These are phyloP conservation scores for Pasiphila rectangulata DNA, from an alignment of 2,888 invertebrate genomes.

Conservation along the genomic window DNA sequence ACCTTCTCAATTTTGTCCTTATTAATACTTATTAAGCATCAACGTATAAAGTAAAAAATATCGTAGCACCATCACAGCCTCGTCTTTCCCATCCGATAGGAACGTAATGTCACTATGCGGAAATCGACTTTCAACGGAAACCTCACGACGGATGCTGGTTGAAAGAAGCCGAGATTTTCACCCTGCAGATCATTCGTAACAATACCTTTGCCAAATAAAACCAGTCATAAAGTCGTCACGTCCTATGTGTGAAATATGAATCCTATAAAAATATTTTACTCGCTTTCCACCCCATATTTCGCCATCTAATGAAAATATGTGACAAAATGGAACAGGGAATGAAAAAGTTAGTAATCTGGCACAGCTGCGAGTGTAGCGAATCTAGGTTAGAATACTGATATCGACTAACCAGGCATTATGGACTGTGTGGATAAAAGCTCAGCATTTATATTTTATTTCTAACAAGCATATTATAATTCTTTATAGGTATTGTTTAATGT, in stretches of 20 bases:
- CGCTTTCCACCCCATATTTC: slow-evolving; percentile 37
- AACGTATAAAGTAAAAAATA: too few species aligned
- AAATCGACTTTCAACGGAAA: slow-evolving; percentile 2
- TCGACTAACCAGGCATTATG: slow-evolving; percentile 29
- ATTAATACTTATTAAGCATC: not conserved
- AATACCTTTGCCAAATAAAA: slow-evolving; percentile 22
- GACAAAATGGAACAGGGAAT: slow-evolving; percentile 39
- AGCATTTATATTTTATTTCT: not conserved
- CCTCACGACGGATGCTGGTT: slow-evolving; percentile 4
- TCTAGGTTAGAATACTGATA: slow-evolving; percentile 31
- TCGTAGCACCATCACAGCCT: not conserved
- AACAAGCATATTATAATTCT: too few species aligned
- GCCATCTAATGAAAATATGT: slow-evolving; percentile 43
- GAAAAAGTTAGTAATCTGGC: slow-evolving; percentile 37
- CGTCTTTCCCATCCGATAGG: not conserved
- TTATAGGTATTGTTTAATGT: too few species aligned
- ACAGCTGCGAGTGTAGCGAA: slow-evolving; percentile 30
- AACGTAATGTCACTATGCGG: not conserved
- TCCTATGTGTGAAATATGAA: slow-evolving; percentile 26
- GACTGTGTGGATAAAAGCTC: slow-evolving; percentile 17
- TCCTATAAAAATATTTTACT: slow-evolving; percentile 36
- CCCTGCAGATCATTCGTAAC: slow-evolving; percentile 7
- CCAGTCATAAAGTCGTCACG: slow-evolving; percentile 36
- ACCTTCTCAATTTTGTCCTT: too few species aligned
- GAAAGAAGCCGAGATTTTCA: slow-evolving; percentile 9